Evolutionary conservation across 2,888 invertebrate species (phyloP), one percentile per base, ranked within the genome.

Genomic region (Blomia tropicalis): DNA sequence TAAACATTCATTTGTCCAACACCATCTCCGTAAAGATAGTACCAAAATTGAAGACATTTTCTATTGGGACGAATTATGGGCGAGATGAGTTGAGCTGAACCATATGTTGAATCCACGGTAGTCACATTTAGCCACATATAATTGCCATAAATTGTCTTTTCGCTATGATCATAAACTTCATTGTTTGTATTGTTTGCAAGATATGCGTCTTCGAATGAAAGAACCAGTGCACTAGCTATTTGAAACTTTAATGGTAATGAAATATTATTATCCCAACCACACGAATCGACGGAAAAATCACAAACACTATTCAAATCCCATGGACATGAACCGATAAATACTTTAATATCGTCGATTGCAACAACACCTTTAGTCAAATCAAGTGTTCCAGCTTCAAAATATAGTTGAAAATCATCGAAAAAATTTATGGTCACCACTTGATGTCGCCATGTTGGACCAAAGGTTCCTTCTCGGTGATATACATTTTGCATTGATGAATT

Each of bases 31-130:
- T 60, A 58, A 5, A 67, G 31, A 43, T 66, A 66, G 47, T 67
- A 67, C 65, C 65, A 67, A 31, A 67, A 66, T 23, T 53, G 59
- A 56, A 67, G 53, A 43, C 67, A 67, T 17, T 65, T 66, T 32
- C 63, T 64, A 14, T 64, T 43, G 14, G 66, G 63, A n/a, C 43
- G 53, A 30, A 51, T 58, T 19, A 56, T 22, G 5, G 56, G 56
- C 7, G 56, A 56, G 11, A 56, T 56, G 27, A 56, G 29, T 7
- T 11, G 17, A 17, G 27, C 56, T 11, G 23, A 11, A 7, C 14
- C 30, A 11, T 23, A 29, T 11, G 27, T 29, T 7, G 27, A 27
- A 19, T 27, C 27, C 22, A 22, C 5, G 5, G n/a, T 11, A 27
- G 27, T 30, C 11, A 23, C 30, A n/a, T 56, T 56, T 11, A 56